These are phyloP conservation scores for Rhipidura dahli DNA, from an alignment of 2,113 vertebrate genomes.

Conservation along the genomic window DNA sequence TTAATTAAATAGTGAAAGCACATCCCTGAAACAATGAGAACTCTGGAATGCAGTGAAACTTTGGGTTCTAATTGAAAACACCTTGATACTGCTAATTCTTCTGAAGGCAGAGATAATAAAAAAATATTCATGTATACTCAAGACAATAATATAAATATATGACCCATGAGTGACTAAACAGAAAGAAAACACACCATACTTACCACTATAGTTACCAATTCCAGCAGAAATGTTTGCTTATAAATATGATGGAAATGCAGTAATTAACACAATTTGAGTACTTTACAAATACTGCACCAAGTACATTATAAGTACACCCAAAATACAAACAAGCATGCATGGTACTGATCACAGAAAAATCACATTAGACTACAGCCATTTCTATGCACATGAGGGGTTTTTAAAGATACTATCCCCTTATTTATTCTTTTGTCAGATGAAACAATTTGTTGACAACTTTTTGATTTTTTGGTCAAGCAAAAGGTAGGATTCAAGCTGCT, in stretches of 20 bases:
- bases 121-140: background rate
- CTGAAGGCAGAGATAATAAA: background rate
- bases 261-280: background rate
- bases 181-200: background rate
- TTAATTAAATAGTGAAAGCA: background rate
- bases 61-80: background rate
- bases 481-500: background rate
- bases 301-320: background rate
- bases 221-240: background rate
- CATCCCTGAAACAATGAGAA: background rate
- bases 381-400: rapidly evolving
- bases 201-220: background rate
- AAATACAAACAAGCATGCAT: background rate
- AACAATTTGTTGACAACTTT: background rate
- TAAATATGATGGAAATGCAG: background rate
- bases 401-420: background rate
- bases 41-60: background rate
- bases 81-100: background rate
- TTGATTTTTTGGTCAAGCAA: background rate
- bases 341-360: background rate
- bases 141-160: background rate
- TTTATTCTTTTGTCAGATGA: background rate
- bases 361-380: background rate
- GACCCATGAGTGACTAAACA: background rate
- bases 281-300: background rate